Evolutionary conservation across 2,888 invertebrate genomes (phyloP), one percentile per base, ranked within the genome.

Genomic region (Leucoma salicis): DNA sequence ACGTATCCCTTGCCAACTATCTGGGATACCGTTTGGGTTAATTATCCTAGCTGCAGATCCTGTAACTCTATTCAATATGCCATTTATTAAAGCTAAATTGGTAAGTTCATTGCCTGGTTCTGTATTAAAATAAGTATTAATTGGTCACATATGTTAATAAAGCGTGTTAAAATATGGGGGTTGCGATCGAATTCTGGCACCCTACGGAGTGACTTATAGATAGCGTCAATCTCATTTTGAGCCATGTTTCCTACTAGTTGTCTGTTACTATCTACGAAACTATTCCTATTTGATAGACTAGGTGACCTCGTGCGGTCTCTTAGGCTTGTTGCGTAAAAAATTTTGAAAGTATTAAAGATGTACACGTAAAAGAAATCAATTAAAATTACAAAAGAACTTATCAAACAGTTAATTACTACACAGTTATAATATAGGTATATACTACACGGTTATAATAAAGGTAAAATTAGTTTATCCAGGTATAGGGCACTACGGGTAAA

Each of bases 121-220:
- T 0, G 31, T 14, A 3, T 10, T 32, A 12, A 42, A 11, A 29
- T 37, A 42, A 0, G 6, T 2, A 46, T 48, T 24, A 54, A 6
- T 14, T 57, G 49, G 14, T 68, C 64, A 33, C 62, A 64, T 1
- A 68, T 18, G 0, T 39, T 35, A 7, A 65, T 55, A 12, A 67
- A 63, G 7, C 58, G 28, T 0, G 49, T 54, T 1, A 58, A n/a
- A 1, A 57, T 40, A 14, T 57, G 49, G 1, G 49, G 42, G 31
- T 58, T 57, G 3, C 49, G 46, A 21, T 49, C 49, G 15, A 53
- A 53, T 12, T 48, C 46, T 2, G 53, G 46, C 10, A 55, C 35
- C 8, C 39, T 12, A 3, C 34, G 29, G 3, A 34, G 8, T 5
- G 34, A 18, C 25, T 41, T 35, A 15, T 15, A 39, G 11, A 33